Conservation (phyloP, 1,140 invertebrate genomes). For the Listronotus bonariensis region DNA sequence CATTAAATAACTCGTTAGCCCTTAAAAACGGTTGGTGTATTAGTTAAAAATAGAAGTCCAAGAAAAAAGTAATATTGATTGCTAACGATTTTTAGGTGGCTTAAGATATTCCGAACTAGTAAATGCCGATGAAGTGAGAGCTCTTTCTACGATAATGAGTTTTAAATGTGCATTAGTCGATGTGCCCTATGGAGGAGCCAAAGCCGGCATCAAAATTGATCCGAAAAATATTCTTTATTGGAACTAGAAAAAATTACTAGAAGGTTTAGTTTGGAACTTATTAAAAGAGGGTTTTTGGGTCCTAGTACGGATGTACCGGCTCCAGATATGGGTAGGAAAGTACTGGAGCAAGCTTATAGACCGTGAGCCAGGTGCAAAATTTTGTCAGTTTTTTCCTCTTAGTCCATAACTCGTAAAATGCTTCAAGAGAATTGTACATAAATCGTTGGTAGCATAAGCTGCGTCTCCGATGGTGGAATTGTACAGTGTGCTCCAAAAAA, state of each 20-base stretch:
- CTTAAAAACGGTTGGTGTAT: background rate
- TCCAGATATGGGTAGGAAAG: conserved; percentile 83
- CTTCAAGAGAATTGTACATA: too few species aligned
- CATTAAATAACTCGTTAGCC: too few species aligned
- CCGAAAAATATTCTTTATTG: conserved; percentile 93
- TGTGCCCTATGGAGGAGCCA: conserved; percentile 95
- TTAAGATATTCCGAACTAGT: conserved; percentile 94
- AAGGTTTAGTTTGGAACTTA: conserved; percentile 93
- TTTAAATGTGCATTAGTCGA: conserved; percentile 97
- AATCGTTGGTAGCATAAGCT: too few species aligned
- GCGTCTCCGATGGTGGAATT: too few species aligned
- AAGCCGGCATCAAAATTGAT: conserved; percentile 97
- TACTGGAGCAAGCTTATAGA: too few species aligned
- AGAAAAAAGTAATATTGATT: background rate
- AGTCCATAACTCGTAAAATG: too few species aligned
- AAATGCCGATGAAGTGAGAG: conserved; percentile 89
- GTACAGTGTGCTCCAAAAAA: too few species aligned
- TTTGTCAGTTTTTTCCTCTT: too few species aligned
- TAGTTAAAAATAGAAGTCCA: background rate
- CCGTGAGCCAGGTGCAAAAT: too few species aligned
- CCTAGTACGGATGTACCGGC: conserved; percentile 97
- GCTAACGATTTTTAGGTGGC: conserved; percentile 74
- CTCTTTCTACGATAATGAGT: conserved; percentile 97
- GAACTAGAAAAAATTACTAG: conserved; percentile 98
- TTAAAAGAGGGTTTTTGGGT: conserved; percentile 90